Conservation (phyloP, 2,797 vertebrate species). For the Hybognathus amarus region DNA sequence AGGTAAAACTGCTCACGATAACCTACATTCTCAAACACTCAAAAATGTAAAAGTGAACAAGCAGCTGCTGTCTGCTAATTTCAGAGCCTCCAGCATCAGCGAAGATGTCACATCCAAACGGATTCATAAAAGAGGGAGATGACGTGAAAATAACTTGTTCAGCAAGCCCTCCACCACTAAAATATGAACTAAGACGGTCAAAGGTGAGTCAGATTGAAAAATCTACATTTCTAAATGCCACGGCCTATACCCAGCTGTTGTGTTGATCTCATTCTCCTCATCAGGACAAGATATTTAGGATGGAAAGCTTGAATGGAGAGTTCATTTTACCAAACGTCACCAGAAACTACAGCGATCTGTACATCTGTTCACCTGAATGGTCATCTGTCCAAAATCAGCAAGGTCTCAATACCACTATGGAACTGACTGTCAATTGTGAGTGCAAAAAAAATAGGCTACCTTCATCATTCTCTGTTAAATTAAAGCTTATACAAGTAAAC, state of each 20-base stretch:
- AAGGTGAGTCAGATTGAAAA: constrained; percentile 40
- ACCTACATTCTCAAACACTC: background rate
- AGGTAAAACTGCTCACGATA: constrained; percentile 64
- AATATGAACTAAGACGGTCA: constrained; percentile 43
- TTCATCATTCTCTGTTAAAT: background rate
- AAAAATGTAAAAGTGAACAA: background rate
- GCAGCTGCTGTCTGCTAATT: background rate
- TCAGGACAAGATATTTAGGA: constrained; percentile 29
- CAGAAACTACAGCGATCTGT: constrained; percentile 43
- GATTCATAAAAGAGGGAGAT: constrained; percentile 54
- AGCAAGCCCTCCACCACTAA: constrained; percentile 40
- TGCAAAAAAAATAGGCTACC: background rate
- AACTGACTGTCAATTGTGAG: constrained; percentile 58
- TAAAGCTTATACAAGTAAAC: background rate
- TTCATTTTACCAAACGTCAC: constrained; percentile 51
- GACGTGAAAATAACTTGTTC: constrained; percentile 54
- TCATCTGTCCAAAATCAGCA: constrained; percentile 14
- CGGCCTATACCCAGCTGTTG: background rate
- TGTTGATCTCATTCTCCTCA: background rate
- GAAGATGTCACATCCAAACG: constrained; percentile 6
- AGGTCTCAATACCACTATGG: constrained; percentile 13
- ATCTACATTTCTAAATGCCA: background rate
- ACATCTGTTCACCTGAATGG: constrained; percentile 54
- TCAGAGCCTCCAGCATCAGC: constrained; percentile 40
- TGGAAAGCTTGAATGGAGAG: constrained; percentile 36